Conservation (phyloP, 2,113 vertebrate genomes). For the Archocentrus centrarchus region DNA sequence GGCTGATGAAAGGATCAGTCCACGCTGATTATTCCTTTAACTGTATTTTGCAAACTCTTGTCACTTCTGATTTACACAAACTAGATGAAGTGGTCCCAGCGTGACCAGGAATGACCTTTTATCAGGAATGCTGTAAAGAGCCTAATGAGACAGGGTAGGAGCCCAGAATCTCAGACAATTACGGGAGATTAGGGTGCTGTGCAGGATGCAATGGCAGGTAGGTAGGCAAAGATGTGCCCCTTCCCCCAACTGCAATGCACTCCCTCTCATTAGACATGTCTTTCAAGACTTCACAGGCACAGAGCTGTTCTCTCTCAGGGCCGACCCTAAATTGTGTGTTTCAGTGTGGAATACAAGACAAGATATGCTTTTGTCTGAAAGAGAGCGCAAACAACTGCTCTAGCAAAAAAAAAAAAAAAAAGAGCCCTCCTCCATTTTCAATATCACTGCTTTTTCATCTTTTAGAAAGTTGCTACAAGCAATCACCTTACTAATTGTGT, state of each 20-base stretch:
- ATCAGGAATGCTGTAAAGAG: constrained; percentile 69
- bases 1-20: constrained; percentile 31
- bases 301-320: neutral
- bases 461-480: neutral
- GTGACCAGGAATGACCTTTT: constrained; percentile 64
- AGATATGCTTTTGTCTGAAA: neutral
- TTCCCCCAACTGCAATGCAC: constrained; percentile 35
- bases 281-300: constrained; percentile 49
- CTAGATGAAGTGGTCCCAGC: constrained; percentile 22
- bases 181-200: constrained; percentile 68
- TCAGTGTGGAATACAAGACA: neutral
- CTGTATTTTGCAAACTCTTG: constrained; percentile 75
- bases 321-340: neutral
- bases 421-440: neutral
- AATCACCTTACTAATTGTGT: too few species aligned
- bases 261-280: constrained; percentile 69
- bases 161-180: constrained; percentile 61
- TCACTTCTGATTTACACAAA: constrained; percentile 64
- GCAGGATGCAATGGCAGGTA: constrained; percentile 60
- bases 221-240: constrained; percentile 45
- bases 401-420: neutral
- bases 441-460: neutral
- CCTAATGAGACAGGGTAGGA: constrained; percentile 70
- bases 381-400: neutral
- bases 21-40: constrained; percentile 51